Evolutionary conservation across 2,797 vertebrate species (phyloP), one percentile per base, ranked within the genome.

Genomic region (Cirrhinus mrigala): DNA sequence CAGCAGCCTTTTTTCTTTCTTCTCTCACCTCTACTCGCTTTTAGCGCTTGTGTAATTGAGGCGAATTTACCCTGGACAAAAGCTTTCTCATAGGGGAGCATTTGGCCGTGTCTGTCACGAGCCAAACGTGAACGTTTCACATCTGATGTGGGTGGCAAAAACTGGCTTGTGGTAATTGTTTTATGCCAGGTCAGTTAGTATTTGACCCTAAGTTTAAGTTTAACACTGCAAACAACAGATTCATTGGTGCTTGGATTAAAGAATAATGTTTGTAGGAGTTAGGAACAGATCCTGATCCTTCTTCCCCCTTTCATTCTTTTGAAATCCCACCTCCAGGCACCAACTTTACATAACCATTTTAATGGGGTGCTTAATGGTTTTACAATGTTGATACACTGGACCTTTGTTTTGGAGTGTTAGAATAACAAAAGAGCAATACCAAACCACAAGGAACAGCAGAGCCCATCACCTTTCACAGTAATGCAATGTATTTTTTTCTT

Each of bases 381-480:
- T 24, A 78, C 3, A 78, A 40, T 54, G 33, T 24, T 52, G 52
- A 54, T 68, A 27, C 64, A 37, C 33, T 54, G 46, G 27, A 62
- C 33, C 18, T 50, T 29, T 12, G 14, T 54, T 37, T 56, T 50
- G 14, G n/a, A 24, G 48, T 81, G 14, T 40, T 10, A 46, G 37
- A 74, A 54, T 27, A n/a, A 86, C 87, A 87, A 85, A 37, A 64
- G 78, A 82, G 86, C 79, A 88, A 85, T 81, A n/a, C 20, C 73
- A 76, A 76, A 37, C 50, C 73, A 76, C 11, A 18, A 60, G 75
- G 3, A 60, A 78, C 22, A 6, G 62, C 54, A 27, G 85, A 77
- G 56, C 7, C 86, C 69, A 86, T 97, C 96, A 97, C 94, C 96
- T 97, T 91, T 94, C 92, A 58, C 95, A 96, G 89, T 94, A 93